phyloP scores from a whole-genome alignment of 2,888 invertebrate genomes.

The Invenusta paracnida region DNA sequence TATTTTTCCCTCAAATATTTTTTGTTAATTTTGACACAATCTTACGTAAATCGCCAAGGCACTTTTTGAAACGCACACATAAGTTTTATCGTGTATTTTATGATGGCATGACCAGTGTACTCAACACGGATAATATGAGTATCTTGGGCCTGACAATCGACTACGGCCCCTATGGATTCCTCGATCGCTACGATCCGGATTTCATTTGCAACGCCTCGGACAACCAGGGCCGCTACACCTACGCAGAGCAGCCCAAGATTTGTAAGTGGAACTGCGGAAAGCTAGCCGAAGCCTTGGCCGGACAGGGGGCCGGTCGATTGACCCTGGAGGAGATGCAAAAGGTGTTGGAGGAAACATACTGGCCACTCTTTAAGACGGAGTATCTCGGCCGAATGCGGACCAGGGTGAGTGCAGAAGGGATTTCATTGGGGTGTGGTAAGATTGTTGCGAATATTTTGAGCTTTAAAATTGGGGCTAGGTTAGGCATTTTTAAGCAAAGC shows the following conservation, averaged over 20 bases:
- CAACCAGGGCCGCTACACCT: constrained; percentile 66
- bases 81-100: too few relatives aligned
- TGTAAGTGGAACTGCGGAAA: constrained; percentile 68
- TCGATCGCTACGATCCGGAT: constrained; percentile 67
- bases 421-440: not conserved
- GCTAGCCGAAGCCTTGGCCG: constrained; percentile 64
- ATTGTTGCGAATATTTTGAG: constrained; percentile 4
- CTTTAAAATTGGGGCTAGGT: too few relatives aligned
- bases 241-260: constrained; percentile 67
- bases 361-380: constrained; percentile 53
- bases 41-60: too few relatives aligned
- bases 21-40: too few relatives aligned
- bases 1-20: too few relatives aligned
- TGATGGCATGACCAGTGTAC: too few relatives aligned
- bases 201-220: constrained; percentile 68
- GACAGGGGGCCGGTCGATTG: constrained; percentile 59
- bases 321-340: constrained; percentile 50
- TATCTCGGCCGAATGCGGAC: constrained; percentile 61
- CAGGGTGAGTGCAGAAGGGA: constrained; percentile 63
- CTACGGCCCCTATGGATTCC: constrained; percentile 69
- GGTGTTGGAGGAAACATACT: constrained; percentile 55
- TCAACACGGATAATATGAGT: constrained; percentile 63
- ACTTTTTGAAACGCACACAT: too few relatives aligned
- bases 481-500: too few relatives aligned
- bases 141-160: constrained; percentile 68